Base-by-base conservation (phyloP, 1,140 invertebrate genomes). In the Manduca sexta region DNA sequence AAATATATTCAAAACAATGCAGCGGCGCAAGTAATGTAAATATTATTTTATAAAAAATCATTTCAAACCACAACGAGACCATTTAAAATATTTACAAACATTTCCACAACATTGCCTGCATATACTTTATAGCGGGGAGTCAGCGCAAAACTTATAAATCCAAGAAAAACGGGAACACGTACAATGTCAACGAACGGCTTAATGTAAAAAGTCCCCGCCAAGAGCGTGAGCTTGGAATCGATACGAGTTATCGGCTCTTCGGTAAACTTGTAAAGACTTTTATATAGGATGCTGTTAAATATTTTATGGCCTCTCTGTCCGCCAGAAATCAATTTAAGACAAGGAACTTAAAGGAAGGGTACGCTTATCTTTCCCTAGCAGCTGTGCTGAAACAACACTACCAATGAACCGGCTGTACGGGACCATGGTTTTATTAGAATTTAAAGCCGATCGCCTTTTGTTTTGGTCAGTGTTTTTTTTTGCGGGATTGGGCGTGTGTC, bases 321-420 rank as follows among this genome's bases (percentile, higher is more conserved):
- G 46, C 49, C 58, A 55, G 64, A 77, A 70, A 75, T 78, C 67
- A 73, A 74, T 74, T 75, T 63, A 69, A 74, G 62, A 68, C 62
- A 64, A 66, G 64, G 38, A 71, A 69, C 47, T 73, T 60, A 63
- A 69, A 69, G 68, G 61, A 68, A 66, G 60, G 75, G 75, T 60
- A 68, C 63, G 42, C 68, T 73, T 80, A 77, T 80, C 71, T 67
- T 43, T 31, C 42, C 47, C n/a, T 52, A 50, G 57, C 74, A 75
- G 69, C 63, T 73, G 62, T 59, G 53, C 54, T 64, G 57, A 62
- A 54, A 70, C 62, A 74, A 66, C 64, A 60, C 30, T 49, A 52
- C 43, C 47, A 44, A 54, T 54, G 40, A 31, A 30, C 38, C 51
- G 40, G 39, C 40, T 48, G 30, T 18, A 43, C 40, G 42, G 48